phyloP scores from a whole-genome alignment of 2,113 vertebrate genomes.

The Cebus imitator region DNA sequence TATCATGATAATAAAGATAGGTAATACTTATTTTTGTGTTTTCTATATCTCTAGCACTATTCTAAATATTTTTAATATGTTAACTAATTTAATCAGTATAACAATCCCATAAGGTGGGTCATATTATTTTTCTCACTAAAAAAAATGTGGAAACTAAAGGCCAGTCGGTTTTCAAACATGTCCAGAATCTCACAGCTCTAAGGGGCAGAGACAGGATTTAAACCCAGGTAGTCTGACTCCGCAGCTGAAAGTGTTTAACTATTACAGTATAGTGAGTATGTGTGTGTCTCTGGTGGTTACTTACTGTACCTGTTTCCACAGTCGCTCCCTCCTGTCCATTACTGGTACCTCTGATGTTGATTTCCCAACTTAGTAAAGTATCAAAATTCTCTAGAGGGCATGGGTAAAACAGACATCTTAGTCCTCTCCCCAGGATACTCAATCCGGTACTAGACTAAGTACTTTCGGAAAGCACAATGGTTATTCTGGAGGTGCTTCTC shows the following conservation, averaged over 20 bases:
- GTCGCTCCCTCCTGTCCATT: neutral
- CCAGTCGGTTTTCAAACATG: neutral
- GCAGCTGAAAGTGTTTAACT: neutral
- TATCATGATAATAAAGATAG: neutral
- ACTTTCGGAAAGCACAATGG: neutral
- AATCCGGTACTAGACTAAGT: neutral
- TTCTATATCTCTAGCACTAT: neutral
- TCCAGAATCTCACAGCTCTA: neutral
- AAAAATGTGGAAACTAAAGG: neutral
- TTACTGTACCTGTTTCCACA: neutral
- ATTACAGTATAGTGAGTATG: neutral
- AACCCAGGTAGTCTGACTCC: neutral
- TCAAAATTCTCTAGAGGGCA: neutral
- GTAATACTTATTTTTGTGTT: neutral
- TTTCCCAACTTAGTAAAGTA: neutral
- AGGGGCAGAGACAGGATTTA: neutral
- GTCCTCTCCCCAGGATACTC: neutral
- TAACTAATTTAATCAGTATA: neutral
- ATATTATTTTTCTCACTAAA: neutral
- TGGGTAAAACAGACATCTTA: neutral
- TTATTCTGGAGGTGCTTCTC: neutral
- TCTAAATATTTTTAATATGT: neutral
- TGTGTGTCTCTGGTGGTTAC: neutral
- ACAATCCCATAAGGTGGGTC: neutral
- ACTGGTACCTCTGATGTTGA: neutral